A percentile compares a stretch with the other conserved stretches of the same genome.
phyloP scores from a whole-genome alignment of 2,113 vertebrate species.

The Xenopus borealis region DNA sequence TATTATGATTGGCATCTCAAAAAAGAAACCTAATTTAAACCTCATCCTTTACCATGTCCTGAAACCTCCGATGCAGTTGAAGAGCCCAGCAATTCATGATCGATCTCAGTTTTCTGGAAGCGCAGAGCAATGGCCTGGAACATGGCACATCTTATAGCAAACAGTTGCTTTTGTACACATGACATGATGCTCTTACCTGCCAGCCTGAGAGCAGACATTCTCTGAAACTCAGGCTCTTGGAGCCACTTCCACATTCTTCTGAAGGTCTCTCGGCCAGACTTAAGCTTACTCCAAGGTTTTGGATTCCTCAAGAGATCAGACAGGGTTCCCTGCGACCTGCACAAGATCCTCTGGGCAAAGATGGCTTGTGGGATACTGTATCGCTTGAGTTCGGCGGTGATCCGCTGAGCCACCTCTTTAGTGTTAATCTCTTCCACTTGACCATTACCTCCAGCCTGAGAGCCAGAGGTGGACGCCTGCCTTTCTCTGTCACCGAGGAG shows the following conservation, averaged over 20 bases:
- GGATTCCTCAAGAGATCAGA: slow-evolving; percentile 96
- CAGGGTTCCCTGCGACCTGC: slow-evolving; percentile 94
- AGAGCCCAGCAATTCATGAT: too few species aligned
- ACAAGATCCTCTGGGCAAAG: slow-evolving; percentile 96
- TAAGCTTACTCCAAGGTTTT: slow-evolving; percentile 99
- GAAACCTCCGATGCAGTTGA: too few species aligned
- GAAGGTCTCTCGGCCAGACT: slow-evolving; percentile 97
- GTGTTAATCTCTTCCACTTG: slow-evolving; percentile 97
- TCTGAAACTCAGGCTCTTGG: slow-evolving; percentile 96
- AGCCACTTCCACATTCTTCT: slow-evolving; percentile 99
- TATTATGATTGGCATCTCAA: too few species aligned
- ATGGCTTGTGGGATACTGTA: slow-evolving; percentile 99
- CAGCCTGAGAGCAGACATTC: slow-evolving; percentile 94
- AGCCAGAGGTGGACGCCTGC: slow-evolving; percentile 67
- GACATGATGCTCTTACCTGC: slow-evolving; percentile 80
- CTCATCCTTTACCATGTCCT: too few species aligned
- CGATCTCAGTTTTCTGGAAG: too few species aligned
- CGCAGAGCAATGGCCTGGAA: too few species aligned
- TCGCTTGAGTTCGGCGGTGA: slow-evolving; percentile 94
- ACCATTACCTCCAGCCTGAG: slow-evolving; percentile 75
- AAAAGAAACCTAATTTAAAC: too few species aligned
- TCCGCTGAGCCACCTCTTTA: slow-evolving; percentile 94
- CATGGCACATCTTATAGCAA: too few species aligned
- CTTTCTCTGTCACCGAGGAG: slow-evolving; percentile 79
- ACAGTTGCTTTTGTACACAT: background rate